A percentile compares a stretch with the other conserved stretches of the same genome.
phyloP scores from a whole-genome alignment of 64 coral and sea anemone species.

The Porites australiensis region DNA sequence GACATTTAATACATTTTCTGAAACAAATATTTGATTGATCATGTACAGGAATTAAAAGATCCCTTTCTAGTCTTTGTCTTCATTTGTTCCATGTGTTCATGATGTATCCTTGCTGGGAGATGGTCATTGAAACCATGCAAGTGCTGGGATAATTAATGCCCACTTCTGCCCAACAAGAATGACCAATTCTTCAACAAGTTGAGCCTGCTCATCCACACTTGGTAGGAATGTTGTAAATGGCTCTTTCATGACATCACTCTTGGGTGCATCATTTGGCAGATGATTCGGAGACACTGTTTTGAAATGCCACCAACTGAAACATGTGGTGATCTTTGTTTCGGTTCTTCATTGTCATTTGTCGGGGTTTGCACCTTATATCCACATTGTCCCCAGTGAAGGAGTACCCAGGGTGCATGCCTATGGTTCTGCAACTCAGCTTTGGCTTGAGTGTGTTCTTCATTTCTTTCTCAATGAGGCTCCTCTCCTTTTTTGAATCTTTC shows the following conservation, averaged over 20 bases:
- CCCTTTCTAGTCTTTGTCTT: constrained; percentile 59
- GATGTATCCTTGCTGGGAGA: constrained; percentile 28
- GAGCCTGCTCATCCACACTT: constrained; percentile 28
- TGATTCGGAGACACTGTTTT: constrained; percentile 56
- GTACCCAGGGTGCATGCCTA: constrained; percentile 55
- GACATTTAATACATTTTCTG: background rate
- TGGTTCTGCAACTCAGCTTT: too few relatives aligned
- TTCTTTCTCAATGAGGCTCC: too few relatives aligned
- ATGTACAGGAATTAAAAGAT: background rate
- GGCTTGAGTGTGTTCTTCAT: too few relatives aligned
- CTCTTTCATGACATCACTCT: background rate
- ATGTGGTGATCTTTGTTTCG: constrained; percentile 60
- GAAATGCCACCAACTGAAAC: constrained; percentile 20
- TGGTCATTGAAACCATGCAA: constrained; percentile 27
- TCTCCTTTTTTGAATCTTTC: background rate
- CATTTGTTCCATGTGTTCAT: constrained; percentile 49
- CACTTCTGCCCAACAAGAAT: constrained; percentile 41
- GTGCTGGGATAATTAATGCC: constrained; percentile 38
- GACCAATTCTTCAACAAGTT: constrained; percentile 37
- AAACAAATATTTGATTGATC: background rate
- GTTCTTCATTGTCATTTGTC: constrained; percentile 58
- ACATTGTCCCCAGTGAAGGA: constrained; percentile 73
- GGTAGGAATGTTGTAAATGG: constrained; percentile 57
- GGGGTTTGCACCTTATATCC: constrained; percentile 27
- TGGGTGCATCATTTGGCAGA: constrained; percentile 30